Conservation (phyloP, 2,888 invertebrate species). For the Cheilosia grossa region DNA sequence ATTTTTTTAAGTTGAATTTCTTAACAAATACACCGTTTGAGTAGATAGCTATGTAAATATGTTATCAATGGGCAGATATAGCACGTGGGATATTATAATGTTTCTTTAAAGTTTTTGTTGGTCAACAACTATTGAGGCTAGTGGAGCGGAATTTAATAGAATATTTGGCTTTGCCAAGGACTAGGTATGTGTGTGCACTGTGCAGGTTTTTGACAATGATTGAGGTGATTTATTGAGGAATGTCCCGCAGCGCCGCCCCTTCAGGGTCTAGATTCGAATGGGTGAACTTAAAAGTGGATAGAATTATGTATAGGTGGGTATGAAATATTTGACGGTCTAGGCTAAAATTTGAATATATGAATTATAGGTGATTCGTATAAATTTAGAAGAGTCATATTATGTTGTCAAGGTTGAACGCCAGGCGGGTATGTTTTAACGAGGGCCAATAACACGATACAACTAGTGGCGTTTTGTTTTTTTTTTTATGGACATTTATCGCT, state of each 20-base stretch:
- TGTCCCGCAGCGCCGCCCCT: not conserved
- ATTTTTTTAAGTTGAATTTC: slow-evolving; percentile 56
- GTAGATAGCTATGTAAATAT: slow-evolving; percentile 7
- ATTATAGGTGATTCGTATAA: not conserved
- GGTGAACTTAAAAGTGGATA: not conserved
- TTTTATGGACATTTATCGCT: too few relatives aligned
- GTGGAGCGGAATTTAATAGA: slow-evolving; percentile 5
- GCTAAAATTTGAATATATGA: not conserved
- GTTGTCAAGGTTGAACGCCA: too few relatives aligned
- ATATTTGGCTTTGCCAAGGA: slow-evolving; percentile 31
- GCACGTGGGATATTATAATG: slow-evolving; percentile 49
- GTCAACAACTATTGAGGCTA: slow-evolving; percentile 15
- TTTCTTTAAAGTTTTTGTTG: slow-evolving; percentile 28
- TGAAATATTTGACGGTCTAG: not conserved
- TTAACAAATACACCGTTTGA: slow-evolving; percentile 4
- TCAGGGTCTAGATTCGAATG: slow-evolving; percentile 12
- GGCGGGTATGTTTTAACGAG: too few relatives aligned
- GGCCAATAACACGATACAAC: too few relatives aligned
- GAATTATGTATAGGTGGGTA: not conserved
- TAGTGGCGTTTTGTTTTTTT: too few relatives aligned
- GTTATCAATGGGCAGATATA: slow-evolving; percentile 55
- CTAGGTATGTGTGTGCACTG: too few relatives aligned
- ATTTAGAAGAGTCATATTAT: not conserved
- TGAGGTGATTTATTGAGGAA: slow-evolving; percentile 31
- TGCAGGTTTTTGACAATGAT: slow-evolving; percentile 34